phyloP scores from a whole-genome alignment of 2,888 invertebrate genomes.

The Archips crataeganus region DNA sequence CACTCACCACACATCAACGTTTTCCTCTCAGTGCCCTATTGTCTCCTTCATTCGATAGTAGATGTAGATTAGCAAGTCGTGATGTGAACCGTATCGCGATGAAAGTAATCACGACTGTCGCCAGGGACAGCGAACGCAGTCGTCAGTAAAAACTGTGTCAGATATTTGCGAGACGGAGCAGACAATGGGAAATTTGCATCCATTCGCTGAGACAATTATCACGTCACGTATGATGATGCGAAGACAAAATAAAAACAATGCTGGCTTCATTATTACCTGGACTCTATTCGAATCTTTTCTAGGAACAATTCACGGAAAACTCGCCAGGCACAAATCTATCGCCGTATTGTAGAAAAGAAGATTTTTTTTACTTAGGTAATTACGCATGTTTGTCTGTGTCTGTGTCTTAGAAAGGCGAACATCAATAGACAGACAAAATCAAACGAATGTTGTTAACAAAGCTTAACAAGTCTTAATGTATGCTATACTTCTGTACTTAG shows the following conservation, averaged over 20 bases:
- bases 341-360: background rate
- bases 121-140: conserved; percentile 47
- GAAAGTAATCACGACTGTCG: conserved; percentile 73
- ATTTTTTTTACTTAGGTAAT: too few species aligned
- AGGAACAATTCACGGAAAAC: background rate
- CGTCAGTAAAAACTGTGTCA: conserved; percentile 26
- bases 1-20: conserved; percentile 12
- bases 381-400: too few species aligned
- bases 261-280: background rate
- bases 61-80: conserved; percentile 66
- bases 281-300: background rate
- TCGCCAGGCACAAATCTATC: background rate
- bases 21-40: conserved; percentile 53
- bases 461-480: too few species aligned
- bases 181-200: conserved; percentile 15
- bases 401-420: too few species aligned
- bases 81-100: conserved; percentile 71
- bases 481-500: conserved; percentile 34
- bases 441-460: too few species aligned
- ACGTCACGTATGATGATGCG: background rate
- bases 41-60: conserved; percentile 53
- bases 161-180: conserved; percentile 16
- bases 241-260: background rate
- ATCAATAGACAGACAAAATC: too few species aligned
- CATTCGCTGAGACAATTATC: background rate